Percentiles rank a stretch among this genome's conserved stretches.
These are phyloP conservation scores for Ramphastos sulfuratus DNA, from an alignment of 2,113 vertebrate species.

Conservation along the genomic window DNA sequence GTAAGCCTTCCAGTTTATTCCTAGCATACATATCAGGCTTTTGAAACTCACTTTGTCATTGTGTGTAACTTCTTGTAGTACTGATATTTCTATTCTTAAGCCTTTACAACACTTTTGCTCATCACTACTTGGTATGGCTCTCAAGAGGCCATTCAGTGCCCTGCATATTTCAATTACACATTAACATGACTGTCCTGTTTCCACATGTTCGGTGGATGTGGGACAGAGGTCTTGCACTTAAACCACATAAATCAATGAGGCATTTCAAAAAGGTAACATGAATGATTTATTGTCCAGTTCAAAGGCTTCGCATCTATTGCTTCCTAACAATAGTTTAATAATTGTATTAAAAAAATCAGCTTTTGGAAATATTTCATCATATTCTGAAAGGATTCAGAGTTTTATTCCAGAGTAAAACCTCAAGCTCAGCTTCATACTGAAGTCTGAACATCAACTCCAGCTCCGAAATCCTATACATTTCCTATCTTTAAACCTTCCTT, in stretches of 20 bases:
- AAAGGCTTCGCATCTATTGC: neutral
- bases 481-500: neutral
- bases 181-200: neutral
- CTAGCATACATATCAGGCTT: neutral
- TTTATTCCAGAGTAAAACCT: neutral
- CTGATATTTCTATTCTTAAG: neutral
- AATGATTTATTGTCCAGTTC: neutral
- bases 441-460: neutral
- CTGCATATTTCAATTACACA: neutral
- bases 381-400: neutral
- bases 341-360: neutral
- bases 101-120: neutral
- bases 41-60: neutral
- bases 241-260: neutral
- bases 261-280: neutral
- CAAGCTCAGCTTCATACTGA: neutral
- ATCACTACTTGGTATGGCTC: neutral
- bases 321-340: neutral
- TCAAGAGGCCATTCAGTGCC: neutral
- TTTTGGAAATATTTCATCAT: neutral
- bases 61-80: neutral
- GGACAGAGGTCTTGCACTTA: neutral
- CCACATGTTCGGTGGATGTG: neutral
- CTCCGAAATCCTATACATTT: neutral
- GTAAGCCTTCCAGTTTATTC: neutral